These are phyloP conservation scores for Oxystoma pomonae DNA, from an alignment of 2,888 invertebrate species.

Conservation along the genomic window DNA sequence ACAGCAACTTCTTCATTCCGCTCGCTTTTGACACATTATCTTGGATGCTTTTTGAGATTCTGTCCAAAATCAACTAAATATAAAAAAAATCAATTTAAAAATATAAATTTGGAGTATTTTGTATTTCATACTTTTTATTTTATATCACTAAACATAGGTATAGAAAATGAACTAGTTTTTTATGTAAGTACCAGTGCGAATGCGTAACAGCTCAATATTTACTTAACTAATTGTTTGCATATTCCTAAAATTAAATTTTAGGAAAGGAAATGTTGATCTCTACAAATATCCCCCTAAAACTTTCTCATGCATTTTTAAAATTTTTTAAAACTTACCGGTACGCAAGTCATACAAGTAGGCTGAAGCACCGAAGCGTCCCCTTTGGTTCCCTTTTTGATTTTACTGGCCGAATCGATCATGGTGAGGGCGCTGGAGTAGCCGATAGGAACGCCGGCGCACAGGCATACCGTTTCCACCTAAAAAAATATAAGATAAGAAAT, in stretches of 20 bases:
- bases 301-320: not conserved
- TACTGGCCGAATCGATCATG: constrained; percentile 87
- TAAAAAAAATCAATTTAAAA: constrained; percentile 1
- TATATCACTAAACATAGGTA: too few species aligned
- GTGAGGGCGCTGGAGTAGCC: constrained; percentile 97
- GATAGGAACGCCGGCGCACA: constrained; percentile 83
- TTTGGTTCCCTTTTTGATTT: constrained; percentile 90
- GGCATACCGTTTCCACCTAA: constrained; percentile 75
- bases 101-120: not conserved
- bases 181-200: too few species aligned
- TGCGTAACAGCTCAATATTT: too few species aligned
- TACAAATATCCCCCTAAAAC: too few species aligned
- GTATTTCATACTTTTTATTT: too few species aligned
- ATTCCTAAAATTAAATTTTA: too few species aligned
- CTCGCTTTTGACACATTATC: constrained; percentile 87
- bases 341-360: constrained; percentile 94
- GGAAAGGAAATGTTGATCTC: too few species aligned
- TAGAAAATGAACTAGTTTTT: too few species aligned
- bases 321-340: constrained; percentile 67
- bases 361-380: constrained; percentile 89
- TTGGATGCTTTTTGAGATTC: constrained; percentile 95
- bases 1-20: constrained; percentile 73
- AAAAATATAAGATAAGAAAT: not conserved
- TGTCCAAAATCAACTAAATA: constrained; percentile 90
- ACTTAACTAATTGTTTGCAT: too few species aligned